Evolutionary conservation across 2,888 invertebrate species (phyloP).

Genomic region (Xestia c-nigrum): DNA sequence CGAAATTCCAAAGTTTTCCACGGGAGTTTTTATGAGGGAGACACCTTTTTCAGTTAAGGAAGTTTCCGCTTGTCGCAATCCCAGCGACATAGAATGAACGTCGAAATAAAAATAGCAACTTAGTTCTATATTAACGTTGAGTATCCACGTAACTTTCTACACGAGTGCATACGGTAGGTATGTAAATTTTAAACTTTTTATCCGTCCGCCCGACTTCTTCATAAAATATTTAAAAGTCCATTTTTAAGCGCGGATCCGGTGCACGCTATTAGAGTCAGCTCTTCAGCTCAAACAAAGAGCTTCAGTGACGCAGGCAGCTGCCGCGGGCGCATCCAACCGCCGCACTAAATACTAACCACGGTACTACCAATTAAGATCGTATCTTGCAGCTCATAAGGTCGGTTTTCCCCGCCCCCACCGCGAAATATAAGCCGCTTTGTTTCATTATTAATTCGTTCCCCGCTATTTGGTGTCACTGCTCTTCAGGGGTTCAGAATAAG

Average conservation of each 20-base stretch:
- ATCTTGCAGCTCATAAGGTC: conserved; percentile 82
- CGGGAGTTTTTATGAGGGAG: conserved; percentile 32
- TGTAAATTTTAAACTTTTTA: conserved; percentile 75
- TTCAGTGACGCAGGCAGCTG: conserved; percentile 85
- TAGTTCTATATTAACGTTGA: conserved; percentile 44
- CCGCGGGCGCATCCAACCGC: conserved; percentile 79
- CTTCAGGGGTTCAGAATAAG: conserved; percentile 83
- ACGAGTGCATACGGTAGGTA: conserved; percentile 61
- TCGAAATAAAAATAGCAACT: conserved; percentile 40
- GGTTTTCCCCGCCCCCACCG: conserved; percentile 73
- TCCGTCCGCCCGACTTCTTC: conserved; percentile 78
- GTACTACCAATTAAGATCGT: conserved; percentile 86
- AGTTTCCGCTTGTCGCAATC: conserved; percentile 41
- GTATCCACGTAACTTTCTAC: conserved; percentile 57
- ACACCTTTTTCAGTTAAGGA: conserved; percentile 45
- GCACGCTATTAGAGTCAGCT: conserved; percentile 90
- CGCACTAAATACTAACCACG: conserved; percentile 79
- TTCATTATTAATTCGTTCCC: conserved; percentile 87
- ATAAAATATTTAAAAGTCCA: conserved; percentile 89
- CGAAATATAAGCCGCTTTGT: conserved; percentile 85
- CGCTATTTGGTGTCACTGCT: conserved; percentile 89
- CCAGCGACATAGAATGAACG: conserved; percentile 20
- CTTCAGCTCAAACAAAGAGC: conserved; percentile 89
- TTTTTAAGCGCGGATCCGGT: conserved; percentile 88
- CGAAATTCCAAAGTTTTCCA: conserved; percentile 30